Conservation (phyloP, 2,888 invertebrate genomes). For the Bibio marci region DNA sequence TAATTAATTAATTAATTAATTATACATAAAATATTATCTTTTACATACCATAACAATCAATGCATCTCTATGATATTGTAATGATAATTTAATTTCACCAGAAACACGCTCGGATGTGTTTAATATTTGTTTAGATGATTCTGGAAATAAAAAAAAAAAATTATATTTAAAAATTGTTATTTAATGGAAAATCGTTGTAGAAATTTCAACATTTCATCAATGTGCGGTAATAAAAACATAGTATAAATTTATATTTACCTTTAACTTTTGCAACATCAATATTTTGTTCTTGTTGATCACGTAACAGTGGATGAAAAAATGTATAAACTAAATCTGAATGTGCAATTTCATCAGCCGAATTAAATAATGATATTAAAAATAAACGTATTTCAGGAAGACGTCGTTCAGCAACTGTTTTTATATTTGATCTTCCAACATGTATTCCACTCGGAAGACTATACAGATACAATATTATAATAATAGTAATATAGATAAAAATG, state of each 20-base stretch:
- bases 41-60: slow-evolving; percentile 55
- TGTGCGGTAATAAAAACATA: background rate
- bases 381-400: slow-evolving; percentile 76
- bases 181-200: background rate
- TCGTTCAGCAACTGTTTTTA: slow-evolving; percentile 85
- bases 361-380: slow-evolving; percentile 73
- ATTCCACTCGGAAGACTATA: slow-evolving; percentile 53
- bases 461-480: background rate
- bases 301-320: slow-evolving; percentile 89
- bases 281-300: slow-evolving; percentile 85
- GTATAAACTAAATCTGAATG: slow-evolving; percentile 95
- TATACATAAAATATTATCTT: background rate
- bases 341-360: slow-evolving; percentile 81
- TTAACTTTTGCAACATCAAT: slow-evolving; percentile 59
- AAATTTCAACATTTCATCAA: background rate
- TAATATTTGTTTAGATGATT: slow-evolving; percentile 21
- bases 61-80: slow-evolving; percentile 56
- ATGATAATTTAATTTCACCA: slow-evolving; percentile 62
- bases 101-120: slow-evolving; percentile 31
- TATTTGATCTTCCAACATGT: slow-evolving; percentile 82
- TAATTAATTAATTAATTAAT: too few relatives aligned
- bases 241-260: slow-evolving; percentile 33
- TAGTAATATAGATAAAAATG: background rate
- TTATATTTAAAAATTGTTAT: background rate
- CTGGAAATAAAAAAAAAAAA: slow-evolving; percentile 13